Evolutionary conservation across 2,888 invertebrate genomes (phyloP).

Genomic region (Beris chalybata): DNA sequence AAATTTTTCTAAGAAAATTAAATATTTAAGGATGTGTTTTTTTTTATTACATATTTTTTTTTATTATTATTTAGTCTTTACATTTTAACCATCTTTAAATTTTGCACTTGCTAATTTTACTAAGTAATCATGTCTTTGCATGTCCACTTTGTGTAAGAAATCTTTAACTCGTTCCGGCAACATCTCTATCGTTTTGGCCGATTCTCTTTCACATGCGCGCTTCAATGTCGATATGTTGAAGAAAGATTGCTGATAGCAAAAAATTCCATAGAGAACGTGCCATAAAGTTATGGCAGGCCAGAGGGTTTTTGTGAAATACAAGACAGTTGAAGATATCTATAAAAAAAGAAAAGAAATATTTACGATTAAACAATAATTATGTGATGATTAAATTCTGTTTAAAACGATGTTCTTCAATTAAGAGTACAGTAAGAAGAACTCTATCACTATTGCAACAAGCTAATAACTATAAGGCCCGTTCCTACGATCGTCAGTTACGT

Average conservation of each 20-base stretch:
- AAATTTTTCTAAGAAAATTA: too few species aligned
- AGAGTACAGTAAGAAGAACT: too few species aligned
- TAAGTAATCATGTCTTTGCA: slow-evolving; percentile 29
- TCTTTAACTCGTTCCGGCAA: slow-evolving; percentile 34
- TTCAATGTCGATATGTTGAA: slow-evolving; percentile 44
- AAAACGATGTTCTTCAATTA: too few species aligned
- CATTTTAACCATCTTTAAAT: slow-evolving; percentile 1
- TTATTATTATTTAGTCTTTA: slow-evolving; percentile 3
- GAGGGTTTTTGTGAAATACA: slow-evolving; percentile 85
- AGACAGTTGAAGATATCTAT: slow-evolving; percentile 73
- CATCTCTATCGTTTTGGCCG: slow-evolving; percentile 1
- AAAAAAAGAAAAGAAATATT: slow-evolving; percentile 41
- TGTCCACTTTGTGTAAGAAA: slow-evolving; percentile 33
- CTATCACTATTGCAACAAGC: too few species aligned
- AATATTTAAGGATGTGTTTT: too few species aligned
- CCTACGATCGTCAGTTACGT: too few species aligned
- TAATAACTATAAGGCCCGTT: too few species aligned
- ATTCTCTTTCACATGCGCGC: slow-evolving; percentile 11
- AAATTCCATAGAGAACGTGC: slow-evolving; percentile 83
- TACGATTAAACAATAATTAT: too few species aligned
- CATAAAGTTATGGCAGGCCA: slow-evolving; percentile 97
- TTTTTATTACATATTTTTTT: background rate
- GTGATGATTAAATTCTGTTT: too few species aligned
- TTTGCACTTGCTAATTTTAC: slow-evolving; percentile 34
- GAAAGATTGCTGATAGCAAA: slow-evolving; percentile 74